Percentiles rank a stretch among this genome's conserved stretches.
phyloP scores from a whole-genome alignment of 2,888 invertebrate species.

The Dolichopus griseipennis region DNA sequence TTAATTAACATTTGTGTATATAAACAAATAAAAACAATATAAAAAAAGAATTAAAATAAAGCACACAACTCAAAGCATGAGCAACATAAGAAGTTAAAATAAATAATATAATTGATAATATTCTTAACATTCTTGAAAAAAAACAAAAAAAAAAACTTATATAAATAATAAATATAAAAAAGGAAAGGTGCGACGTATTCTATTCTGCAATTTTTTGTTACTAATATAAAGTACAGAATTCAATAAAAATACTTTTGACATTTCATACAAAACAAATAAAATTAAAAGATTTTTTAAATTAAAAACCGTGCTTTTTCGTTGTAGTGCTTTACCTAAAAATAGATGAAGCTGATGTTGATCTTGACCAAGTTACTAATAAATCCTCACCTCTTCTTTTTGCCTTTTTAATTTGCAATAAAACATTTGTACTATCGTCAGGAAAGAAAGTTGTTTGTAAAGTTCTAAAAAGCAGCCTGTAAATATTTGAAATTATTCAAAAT shows the following conservation, averaged over 20 bases:
- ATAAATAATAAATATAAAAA: no score
- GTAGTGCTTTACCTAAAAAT: slow-evolving; percentile 49
- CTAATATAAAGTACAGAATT: no score
- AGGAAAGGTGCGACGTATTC: no score
- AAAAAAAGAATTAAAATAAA: slow-evolving; percentile 17
- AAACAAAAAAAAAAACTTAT: no score
- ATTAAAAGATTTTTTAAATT: no score
- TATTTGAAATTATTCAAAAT: slow-evolving; percentile 4
- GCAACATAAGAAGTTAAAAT: slow-evolving; percentile 2
- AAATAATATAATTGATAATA: no score
- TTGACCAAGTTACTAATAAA: slow-evolving; percentile 54
- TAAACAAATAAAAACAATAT: neutral
- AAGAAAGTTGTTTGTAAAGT: slow-evolving; percentile 58
- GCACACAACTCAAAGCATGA: slow-evolving; percentile 20
- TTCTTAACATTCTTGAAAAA: no score
- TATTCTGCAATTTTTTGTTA: no score
- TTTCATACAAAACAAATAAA: no score
- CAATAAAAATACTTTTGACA: no score
- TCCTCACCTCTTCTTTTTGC: slow-evolving; percentile 52
- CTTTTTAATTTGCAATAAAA: slow-evolving; percentile 53
- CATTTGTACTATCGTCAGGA: slow-evolving; percentile 67
- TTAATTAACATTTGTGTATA: no score
- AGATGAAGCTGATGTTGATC: slow-evolving; percentile 52
- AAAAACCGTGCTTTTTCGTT: slow-evolving; percentile 23
- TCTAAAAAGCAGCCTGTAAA: slow-evolving; percentile 57